Evolutionary conservation across 1,140 invertebrate genomes (phyloP).

Genomic region (Scaptomyza montana): DNA sequence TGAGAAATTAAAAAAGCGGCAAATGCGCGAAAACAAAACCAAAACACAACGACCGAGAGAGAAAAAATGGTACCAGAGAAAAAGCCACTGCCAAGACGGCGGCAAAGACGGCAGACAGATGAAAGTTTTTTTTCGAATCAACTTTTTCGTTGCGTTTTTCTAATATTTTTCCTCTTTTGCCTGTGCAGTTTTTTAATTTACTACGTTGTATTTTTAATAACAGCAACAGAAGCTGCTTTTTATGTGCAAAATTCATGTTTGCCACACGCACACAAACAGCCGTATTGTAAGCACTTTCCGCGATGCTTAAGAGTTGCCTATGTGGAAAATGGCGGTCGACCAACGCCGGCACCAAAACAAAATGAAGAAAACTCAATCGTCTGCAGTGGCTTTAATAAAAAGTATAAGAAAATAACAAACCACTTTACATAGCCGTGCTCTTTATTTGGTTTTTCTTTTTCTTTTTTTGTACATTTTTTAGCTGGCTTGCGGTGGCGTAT

Average conservation of each 20-base stretch:
- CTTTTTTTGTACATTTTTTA: constrained; percentile 2
- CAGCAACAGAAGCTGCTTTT: constrained; percentile 29
- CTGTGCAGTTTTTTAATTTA: constrained; percentile 55
- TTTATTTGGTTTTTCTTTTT: constrained; percentile 15
- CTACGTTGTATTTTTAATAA: constrained; percentile 65
- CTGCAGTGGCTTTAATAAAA: constrained; percentile 32
- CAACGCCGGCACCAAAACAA: constrained; percentile 27
- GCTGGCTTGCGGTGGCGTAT: constrained; percentile 42
- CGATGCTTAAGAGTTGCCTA: constrained; percentile 50
- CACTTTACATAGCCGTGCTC: constrained; percentile 45
- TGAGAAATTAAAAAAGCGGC: constrained; percentile 69
- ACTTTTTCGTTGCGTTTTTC: constrained; percentile 59
- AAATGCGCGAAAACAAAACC: constrained; percentile 45
- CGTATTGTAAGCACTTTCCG: constrained; percentile 34
- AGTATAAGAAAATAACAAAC: constrained; percentile 26
- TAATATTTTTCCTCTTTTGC: constrained; percentile 40
- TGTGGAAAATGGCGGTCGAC: constrained; percentile 55
- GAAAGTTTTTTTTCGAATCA: constrained; percentile 18
- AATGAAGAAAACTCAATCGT: constrained; percentile 67
- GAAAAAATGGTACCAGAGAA: constrained; percentile 6
- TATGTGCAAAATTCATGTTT: constrained; percentile 37
- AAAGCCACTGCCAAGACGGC: constrained; percentile 40
- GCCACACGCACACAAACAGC: constrained; percentile 11
- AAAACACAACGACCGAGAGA: constrained; percentile 1
- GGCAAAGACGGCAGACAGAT: constrained; percentile 23